Evolutionary conservation across 2,113 vertebrate species (phyloP).

Genomic region (Craseonycteris thonglongyai): DNA sequence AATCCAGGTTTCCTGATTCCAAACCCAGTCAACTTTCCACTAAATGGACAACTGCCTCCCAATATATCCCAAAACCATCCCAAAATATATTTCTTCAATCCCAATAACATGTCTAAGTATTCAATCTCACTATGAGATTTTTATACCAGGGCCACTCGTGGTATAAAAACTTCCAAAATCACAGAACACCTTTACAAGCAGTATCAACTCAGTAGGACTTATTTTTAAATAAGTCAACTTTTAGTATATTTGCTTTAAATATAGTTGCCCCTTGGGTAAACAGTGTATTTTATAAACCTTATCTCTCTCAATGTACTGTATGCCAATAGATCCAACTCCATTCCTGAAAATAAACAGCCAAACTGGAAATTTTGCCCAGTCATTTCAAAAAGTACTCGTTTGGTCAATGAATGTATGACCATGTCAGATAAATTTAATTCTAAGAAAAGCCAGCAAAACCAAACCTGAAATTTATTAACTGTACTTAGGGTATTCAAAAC

Average conservation of each 20-base stretch:
- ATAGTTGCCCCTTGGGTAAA: not conserved
- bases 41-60: not conserved
- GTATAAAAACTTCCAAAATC: slow-evolving; percentile 15
- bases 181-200: not conserved
- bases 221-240: not conserved
- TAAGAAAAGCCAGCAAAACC: not conserved
- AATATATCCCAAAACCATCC: not conserved
- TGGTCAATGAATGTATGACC: not conserved
- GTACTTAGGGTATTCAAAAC: not conserved
- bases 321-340: slow-evolving; percentile 17
- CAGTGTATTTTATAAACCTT: not conserved
- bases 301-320: not conserved
- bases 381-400: not conserved
- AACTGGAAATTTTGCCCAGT: slow-evolving; percentile 12
- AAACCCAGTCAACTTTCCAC: slow-evolving; percentile 33
- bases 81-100: not conserved
- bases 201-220: not conserved
- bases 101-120: not conserved
- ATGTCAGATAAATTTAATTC: not conserved
- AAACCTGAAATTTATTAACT: slow-evolving; percentile 17
- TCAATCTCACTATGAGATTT: not conserved
- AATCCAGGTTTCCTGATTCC: slow-evolving; percentile 3
- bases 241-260: not conserved
- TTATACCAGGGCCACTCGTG: not conserved
- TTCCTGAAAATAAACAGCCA: not conserved